Percentiles rank a stretch among this genome's conserved stretches.
phyloP scores from a whole-genome alignment of 2,113 vertebrate genomes.

The Colossoma macropomum region DNA sequence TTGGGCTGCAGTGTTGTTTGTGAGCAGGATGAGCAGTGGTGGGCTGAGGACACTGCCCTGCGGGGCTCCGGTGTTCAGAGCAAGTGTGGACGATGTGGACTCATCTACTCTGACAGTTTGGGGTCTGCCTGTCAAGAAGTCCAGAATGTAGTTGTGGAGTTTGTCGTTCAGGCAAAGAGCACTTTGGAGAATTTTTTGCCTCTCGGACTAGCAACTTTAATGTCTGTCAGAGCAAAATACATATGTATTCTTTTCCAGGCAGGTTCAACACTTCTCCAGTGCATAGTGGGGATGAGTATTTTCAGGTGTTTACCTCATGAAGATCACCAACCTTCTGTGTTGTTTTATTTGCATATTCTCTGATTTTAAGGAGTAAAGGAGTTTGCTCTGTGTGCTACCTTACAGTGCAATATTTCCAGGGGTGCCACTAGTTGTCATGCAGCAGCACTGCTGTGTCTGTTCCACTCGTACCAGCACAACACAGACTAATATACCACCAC shows the following conservation, averaged over 20 bases:
- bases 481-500: too few relatives aligned
- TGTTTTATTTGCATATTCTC: background rate
- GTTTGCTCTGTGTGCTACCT: too few relatives aligned
- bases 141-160: background rate
- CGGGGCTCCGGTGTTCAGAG: background rate
- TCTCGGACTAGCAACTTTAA: background rate
- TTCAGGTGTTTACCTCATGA: background rate
- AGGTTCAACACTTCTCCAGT: background rate
- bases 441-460: too few relatives aligned
- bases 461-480: too few relatives aligned
- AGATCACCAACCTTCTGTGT: background rate
- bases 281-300: background rate
- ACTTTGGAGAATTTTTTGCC: background rate
- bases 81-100: background rate
- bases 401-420: too few relatives aligned
- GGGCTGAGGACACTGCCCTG: background rate
- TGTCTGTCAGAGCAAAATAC: background rate
- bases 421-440: too few relatives aligned
- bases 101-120: slow-evolving; percentile 11
- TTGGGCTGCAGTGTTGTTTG: background rate
- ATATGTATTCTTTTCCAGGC: background rate
- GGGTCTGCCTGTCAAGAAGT: slow-evolving; percentile 14
- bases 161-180: background rate
- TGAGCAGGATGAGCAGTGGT: background rate
- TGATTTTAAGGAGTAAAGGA: background rate